Conservation (phyloP, 2,888 invertebrate species). For the Leucozona laternaria region DNA sequence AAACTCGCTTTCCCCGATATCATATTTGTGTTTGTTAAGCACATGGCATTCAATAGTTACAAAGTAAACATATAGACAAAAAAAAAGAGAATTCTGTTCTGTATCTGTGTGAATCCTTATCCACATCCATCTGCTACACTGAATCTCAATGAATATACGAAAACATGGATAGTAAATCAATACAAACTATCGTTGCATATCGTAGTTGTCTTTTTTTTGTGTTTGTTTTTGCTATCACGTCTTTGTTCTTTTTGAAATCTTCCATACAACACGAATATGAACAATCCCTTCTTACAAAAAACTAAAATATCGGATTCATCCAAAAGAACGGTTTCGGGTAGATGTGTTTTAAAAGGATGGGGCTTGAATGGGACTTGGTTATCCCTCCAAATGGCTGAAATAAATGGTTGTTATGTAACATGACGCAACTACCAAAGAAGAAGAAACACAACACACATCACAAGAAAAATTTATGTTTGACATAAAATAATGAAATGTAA, state of each 20-base stretch:
- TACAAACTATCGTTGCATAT: constrained; percentile 63
- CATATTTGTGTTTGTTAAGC: constrained; percentile 6
- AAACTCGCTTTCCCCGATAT: not conserved
- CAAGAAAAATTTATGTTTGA: constrained; percentile 11
- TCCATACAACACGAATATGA: not conserved
- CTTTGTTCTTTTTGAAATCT: not conserved
- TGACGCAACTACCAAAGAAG: not conserved
- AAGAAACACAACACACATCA: not conserved
- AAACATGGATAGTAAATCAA: constrained; percentile 63
- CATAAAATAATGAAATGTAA: constrained; percentile 37
- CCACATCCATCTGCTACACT: constrained; percentile 49
- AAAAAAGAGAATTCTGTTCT: not conserved
- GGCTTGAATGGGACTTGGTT: constrained; percentile 20
- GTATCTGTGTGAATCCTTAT: not conserved
- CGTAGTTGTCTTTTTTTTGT: constrained; percentile 11
- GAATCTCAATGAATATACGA: constrained; percentile 31
- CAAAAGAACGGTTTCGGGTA: not conserved
- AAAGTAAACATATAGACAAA: not conserved
- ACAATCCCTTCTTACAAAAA: not conserved
- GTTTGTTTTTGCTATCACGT: not conserved
- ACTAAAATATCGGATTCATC: not conserved
- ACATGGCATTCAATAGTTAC: constrained; percentile 8
- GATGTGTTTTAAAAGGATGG: not conserved
- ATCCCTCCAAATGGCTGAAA: not conserved
- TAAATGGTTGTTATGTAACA: constrained; percentile 19